Conservation (phyloP, 1,140 invertebrate genomes). For the Cyclina sinensis region DNA sequence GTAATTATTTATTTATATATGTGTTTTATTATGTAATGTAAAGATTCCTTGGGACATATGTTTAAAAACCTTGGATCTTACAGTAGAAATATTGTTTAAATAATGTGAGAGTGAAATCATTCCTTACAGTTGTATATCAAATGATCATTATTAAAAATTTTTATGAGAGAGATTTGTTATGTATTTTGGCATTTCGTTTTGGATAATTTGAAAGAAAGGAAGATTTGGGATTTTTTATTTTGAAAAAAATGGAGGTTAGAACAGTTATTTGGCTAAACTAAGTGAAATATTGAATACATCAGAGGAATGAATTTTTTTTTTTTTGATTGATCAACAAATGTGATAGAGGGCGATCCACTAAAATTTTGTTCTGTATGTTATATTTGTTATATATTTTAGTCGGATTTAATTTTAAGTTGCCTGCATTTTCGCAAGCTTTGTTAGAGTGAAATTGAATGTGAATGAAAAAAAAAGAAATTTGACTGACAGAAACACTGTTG, state of each 20-base stretch:
- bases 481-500: background rate
- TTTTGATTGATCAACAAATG: no score
- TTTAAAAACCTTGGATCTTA: conserved; percentile 51
- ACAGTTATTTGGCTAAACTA: no score
- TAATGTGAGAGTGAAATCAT: background rate
- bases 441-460: background rate
- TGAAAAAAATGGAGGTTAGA: no score
- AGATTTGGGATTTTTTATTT: no score
- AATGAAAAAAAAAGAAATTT: background rate
- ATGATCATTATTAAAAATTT: no score
- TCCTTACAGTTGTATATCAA: background rate
- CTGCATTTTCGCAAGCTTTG: background rate
- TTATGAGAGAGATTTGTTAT: no score
- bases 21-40: conserved; percentile 28
- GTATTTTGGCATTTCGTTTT: no score
- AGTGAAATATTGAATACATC: no score
- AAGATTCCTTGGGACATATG: conserved; percentile 48
- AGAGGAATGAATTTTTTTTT: no score
- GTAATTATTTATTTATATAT: conserved; percentile 4
- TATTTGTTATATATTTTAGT: background rate
- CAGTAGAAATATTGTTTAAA: background rate
- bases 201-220: no score
- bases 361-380: background rate
- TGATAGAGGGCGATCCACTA: conserved; percentile 1
- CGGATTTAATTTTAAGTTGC: background rate